Evolutionary conservation across 2,113 vertebrate species (phyloP), one percentile per base, ranked within the genome.

Genomic region (Orientallactaga bullata): DNA sequence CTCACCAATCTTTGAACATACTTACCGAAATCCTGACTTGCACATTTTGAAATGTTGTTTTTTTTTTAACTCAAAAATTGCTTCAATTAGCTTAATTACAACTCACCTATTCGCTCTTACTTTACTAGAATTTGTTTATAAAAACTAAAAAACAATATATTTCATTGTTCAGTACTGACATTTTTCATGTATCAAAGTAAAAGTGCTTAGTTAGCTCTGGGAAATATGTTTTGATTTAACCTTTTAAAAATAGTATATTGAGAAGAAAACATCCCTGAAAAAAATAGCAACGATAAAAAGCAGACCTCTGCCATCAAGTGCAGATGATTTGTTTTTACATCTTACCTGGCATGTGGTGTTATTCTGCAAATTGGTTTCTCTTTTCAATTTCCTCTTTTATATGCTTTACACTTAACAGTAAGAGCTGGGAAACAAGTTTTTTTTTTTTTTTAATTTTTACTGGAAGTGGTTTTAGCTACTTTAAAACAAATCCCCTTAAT

Each of bases 381-480:
- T 90, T 88, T 95, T 95, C 91, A 88, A 21, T 91, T 95, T 85
- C 35, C 69, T 58, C 81, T 89, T 91, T 95, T 82, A 95, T 23
- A 39, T 85, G 94, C 92, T 95, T 96, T 80, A 81, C 88, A 90
- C 78, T 94, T 95, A 85, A 90, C 78, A 92, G 39, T 77, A 85
- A 78, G 92, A 93, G 69, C 74, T 28, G 5, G 51, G 32, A 93
- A 95, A 55, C 3, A 26, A 86, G 51, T 13, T 42, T 83, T 63
- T 74, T 42, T 80, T 89, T 18, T 85, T 42, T 82, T 68, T 61
- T 37, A 21, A 55, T 51, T 95, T 95, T 95, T 92, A 96, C 94
- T 95, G 89, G 79, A 92, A 94, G 20, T 92, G 71, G 90, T 87
- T 95, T 96, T 85, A 94, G 73, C 74, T 94, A 79, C 85, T 96